Evolutionary conservation across 2,888 invertebrate genomes (phyloP), one percentile per base, ranked within the genome.

Genomic region (Rambutsinella grinnellia): DNA sequence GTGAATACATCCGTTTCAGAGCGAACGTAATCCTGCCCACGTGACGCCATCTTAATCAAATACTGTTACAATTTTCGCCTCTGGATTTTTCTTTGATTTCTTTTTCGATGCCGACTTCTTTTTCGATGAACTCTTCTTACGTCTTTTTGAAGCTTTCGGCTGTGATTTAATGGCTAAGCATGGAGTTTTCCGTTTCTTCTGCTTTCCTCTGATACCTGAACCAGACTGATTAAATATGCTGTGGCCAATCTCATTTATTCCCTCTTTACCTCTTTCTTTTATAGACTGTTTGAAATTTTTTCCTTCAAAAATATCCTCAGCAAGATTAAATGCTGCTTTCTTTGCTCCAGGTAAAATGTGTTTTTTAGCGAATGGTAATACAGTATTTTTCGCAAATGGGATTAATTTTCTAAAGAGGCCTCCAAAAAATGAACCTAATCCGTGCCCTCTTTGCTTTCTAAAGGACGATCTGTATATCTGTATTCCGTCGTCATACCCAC

Each of bases 1-100:
- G 24, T 26, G 56, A 80, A 80, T 2, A 80, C 2, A 44, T 72
- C 69, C 0, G 69, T 61, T 56, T 80, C 80, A 3, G 46, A 51
- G 0, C 80, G 26, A 3, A 79, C 61, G 57, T 67, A 69, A 21
- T 69, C 61, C 36, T 51, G 15, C 13, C 53, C 15, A 49, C 49
- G 49, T 15, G 5, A 8, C 15, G 49, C 49, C 49, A 49, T 49
- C 19, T 49, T 15, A 49, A 19, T 49, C 49, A n/a, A n/a, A n/a
- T 58, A n/a, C n/a, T n/a, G n/a, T n/a, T n/a, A n/a, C n/a, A n/a
- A n/a, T n/a, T n/a, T n/a, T n/a, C n/a, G n/a, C n/a, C n/a, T n/a
- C n/a, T n/a, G n/a, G n/a, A n/a, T n/a, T n/a, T n/a, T n/a, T n/a
- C 36, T 36, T 36, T 36, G 36, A 36, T 36, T 36, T 36, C 36